These are phyloP conservation scores for Ameiurus melas DNA, from an alignment of 2,113 vertebrate species.

Conservation along the genomic window DNA sequence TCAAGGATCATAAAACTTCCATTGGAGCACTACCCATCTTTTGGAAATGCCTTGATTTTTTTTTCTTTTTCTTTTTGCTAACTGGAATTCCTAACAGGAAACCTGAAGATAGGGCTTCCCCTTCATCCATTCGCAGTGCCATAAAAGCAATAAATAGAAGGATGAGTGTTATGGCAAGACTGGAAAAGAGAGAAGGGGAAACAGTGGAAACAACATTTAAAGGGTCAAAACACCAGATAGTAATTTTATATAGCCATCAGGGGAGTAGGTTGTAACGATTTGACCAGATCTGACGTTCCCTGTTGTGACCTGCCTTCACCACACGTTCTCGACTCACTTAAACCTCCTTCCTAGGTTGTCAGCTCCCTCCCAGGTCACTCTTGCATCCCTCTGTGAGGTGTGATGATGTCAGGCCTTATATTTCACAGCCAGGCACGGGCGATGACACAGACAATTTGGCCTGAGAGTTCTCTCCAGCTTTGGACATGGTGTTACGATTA, in stretches of 20 bases:
- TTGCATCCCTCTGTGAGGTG: conserved; percentile 59
- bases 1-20: conserved; percentile 18
- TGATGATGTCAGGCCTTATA: conserved; percentile 78
- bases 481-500: conserved; percentile 87
- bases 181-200: conserved; percentile 41
- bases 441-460: conserved; percentile 92
- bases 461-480: conserved; percentile 82
- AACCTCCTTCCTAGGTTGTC: conserved; percentile 46
- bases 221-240: conserved; percentile 71
- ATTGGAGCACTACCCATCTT: not conserved
- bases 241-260: conserved; percentile 79
- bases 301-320: conserved; percentile 59
- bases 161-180: conserved; percentile 37
- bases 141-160: conserved; percentile 45
- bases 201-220: conserved; percentile 73
- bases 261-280: conserved; percentile 79
- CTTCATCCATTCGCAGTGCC: not conserved
- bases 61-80: not conserved
- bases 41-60: not conserved
- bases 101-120: not conserved
- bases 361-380: conserved; percentile 51
- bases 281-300: conserved; percentile 77
- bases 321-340: conserved; percentile 12
- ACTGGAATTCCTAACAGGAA: not conserved
- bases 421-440: conserved; percentile 80